Percentiles rank a stretch among this genome's conserved stretches.
Conservation (phyloP, 2,888 invertebrate genomes). For the Fragum whitleyi region DNA sequence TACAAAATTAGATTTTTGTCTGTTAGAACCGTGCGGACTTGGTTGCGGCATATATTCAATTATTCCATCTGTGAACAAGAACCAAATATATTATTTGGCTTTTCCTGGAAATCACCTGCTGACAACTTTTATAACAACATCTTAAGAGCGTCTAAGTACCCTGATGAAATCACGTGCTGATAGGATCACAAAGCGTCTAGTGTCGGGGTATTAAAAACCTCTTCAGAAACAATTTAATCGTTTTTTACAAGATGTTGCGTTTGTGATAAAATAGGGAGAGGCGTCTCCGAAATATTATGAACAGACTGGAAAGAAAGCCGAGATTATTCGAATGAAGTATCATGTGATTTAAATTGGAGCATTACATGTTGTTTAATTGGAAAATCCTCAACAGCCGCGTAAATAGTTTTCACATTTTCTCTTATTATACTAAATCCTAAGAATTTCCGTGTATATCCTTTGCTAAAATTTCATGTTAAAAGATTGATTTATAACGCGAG, state of each 20-base stretch:
- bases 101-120: conserved; percentile 20
- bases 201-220: conserved; percentile 5
- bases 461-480: too few relatives aligned
- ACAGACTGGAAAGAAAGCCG: conserved; percentile 14
- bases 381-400: background rate
- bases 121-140: conserved; percentile 23
- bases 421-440: too few relatives aligned
- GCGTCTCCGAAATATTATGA: conserved; percentile 3
- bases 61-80: too few relatives aligned
- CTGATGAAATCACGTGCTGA: conserved; percentile 29
- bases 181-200: conserved; percentile 20
- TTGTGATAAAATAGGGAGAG: conserved; percentile 14
- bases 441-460: too few relatives aligned
- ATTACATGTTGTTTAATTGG: conserved; percentile 24
- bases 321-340: conserved; percentile 26
- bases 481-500: too few relatives aligned
- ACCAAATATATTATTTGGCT: too few relatives aligned
- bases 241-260: conserved; percentile 22
- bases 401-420: too few relatives aligned
- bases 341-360: conserved; percentile 20
- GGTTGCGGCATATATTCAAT: too few relatives aligned
- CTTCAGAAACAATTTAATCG: conserved; percentile 23
- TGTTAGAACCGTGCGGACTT: too few relatives aligned
- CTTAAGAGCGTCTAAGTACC: conserved; percentile 29
- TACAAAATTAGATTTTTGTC: too few relatives aligned